Percentiles rank a stretch among this genome's conserved stretches.
These are phyloP conservation scores for Hydraecia micacea DNA, from an alignment of 2,888 invertebrate genomes.

Conservation along the genomic window DNA sequence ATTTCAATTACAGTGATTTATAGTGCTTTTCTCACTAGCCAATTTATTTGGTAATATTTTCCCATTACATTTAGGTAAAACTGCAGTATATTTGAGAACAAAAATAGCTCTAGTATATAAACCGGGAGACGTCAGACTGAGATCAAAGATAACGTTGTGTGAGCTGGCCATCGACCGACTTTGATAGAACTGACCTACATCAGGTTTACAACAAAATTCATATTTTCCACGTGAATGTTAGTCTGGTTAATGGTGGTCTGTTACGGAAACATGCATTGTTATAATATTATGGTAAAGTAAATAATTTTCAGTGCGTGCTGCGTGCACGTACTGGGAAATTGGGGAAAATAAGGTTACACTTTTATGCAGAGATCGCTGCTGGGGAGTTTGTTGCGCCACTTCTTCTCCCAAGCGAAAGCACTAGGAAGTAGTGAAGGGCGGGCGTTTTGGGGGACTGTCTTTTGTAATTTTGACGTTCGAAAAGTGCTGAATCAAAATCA, in stretches of 20 bases:
- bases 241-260: slow-evolving; percentile 28
- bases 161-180: slow-evolving; percentile 65
- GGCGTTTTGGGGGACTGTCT: too few relatives aligned
- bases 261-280: slow-evolving; percentile 39
- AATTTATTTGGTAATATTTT: slow-evolving; percentile 3
- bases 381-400: too few relatives aligned
- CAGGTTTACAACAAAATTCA: slow-evolving; percentile 52
- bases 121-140: slow-evolving; percentile 61
- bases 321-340: neutral
- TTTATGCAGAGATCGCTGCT: neutral
- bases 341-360: neutral
- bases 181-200: slow-evolving; percentile 71
- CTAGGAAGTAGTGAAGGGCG: too few relatives aligned
- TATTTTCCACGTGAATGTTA: slow-evolving; percentile 42
- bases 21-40: neutral
- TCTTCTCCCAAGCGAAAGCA: too few relatives aligned
- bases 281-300: slow-evolving; percentile 15
- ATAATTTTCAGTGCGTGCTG: neutral
- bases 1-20: neutral
- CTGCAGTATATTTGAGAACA: slow-evolving; percentile 45
- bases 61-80: slow-evolving; percentile 43
- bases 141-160: slow-evolving; percentile 71
- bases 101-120: slow-evolving; percentile 61
- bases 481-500: too few relatives aligned
- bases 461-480: too few relatives aligned